Evolutionary conservation across 2,113 vertebrate species (phyloP).

Genomic region (Pleuronectes platessa): DNA sequence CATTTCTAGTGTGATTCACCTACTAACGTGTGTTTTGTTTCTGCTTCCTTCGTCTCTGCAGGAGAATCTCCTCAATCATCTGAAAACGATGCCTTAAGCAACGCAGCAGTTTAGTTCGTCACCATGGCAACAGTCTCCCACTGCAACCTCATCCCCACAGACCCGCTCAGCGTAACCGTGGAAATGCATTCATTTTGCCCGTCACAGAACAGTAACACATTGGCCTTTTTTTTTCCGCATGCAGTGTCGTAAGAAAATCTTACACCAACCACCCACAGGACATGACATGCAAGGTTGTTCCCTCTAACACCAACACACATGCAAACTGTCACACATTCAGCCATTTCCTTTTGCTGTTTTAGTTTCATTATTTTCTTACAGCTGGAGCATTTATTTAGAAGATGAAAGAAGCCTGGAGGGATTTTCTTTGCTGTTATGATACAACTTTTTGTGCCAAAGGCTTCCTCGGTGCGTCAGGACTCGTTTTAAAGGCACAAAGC

Average conservation of each 20-base stretch:
- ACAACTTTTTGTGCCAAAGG: conserved; percentile 49
- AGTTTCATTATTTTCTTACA: neutral
- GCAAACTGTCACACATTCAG: conserved; percentile 16
- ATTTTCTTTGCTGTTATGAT: conserved; percentile 20
- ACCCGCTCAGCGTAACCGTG: conserved; percentile 53
- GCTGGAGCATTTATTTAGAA: conserved; percentile 24
- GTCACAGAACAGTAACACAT: conserved; percentile 24
- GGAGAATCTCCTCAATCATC: conserved; percentile 67
- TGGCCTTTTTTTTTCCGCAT: conserved; percentile 40
- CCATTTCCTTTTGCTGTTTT: conserved; percentile 16
- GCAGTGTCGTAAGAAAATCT: conserved; percentile 40
- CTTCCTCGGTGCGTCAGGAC: conserved; percentile 23
- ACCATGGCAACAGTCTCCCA: conserved; percentile 62
- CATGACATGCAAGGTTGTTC: conserved; percentile 16
- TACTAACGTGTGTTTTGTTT: conserved; percentile 12
- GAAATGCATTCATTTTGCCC: conserved; percentile 51
- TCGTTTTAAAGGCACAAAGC: conserved; percentile 26
- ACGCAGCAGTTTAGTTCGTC: conserved; percentile 54
- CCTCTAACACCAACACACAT: conserved; percentile 3
- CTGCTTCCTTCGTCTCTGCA: conserved; percentile 23
- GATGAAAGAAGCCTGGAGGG: neutral
- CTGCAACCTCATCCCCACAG: conserved; percentile 35
- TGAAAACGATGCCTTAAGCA: conserved; percentile 76
- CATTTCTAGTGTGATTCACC: neutral
- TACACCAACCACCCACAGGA: conserved; percentile 9